phyloP scores from a whole-genome alignment of 2,888 invertebrate species.

The Neoascia interrupta region DNA sequence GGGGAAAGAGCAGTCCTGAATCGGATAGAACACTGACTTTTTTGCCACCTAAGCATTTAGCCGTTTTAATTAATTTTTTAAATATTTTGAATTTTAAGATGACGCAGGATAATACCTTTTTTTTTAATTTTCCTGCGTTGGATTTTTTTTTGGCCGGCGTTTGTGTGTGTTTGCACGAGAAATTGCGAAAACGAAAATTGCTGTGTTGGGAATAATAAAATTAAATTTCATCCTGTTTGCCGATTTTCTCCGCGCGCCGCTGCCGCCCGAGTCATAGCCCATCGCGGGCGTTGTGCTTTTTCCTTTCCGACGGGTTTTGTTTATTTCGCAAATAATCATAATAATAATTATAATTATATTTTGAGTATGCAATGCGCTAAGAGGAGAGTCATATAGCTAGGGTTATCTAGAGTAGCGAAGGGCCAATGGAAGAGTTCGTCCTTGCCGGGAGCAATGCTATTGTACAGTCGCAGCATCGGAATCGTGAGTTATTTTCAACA shows the following conservation, averaged over 20 bases:
- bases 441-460: neutral
- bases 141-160: neutral
- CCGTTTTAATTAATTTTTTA: constrained; percentile 67
- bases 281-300: constrained; percentile 8
- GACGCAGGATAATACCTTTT: constrained; percentile 53
- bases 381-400: constrained; percentile 14
- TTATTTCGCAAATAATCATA: constrained; percentile 66
- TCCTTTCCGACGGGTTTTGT: constrained; percentile 48
- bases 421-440: neutral
- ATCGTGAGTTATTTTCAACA: constrained; percentile 29
- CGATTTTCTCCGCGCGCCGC: too few relatives aligned
- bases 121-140: constrained; percentile 25
- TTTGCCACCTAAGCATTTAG: constrained; percentile 66
- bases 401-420: neutral
- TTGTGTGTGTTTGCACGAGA: neutral
- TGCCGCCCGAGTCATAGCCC: too few relatives aligned
- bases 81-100: constrained; percentile 66
- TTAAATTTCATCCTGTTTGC: constrained; percentile 49
- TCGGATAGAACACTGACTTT: constrained; percentile 19
- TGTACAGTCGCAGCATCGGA: neutral
- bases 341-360: constrained; percentile 63
- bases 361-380: constrained; percentile 24
- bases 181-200: constrained; percentile 61
- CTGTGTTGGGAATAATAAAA: constrained; percentile 67
- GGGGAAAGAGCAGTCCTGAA: neutral